Conservation (phyloP, 2,888 invertebrate species). For the Incurvaria masculella region DNA sequence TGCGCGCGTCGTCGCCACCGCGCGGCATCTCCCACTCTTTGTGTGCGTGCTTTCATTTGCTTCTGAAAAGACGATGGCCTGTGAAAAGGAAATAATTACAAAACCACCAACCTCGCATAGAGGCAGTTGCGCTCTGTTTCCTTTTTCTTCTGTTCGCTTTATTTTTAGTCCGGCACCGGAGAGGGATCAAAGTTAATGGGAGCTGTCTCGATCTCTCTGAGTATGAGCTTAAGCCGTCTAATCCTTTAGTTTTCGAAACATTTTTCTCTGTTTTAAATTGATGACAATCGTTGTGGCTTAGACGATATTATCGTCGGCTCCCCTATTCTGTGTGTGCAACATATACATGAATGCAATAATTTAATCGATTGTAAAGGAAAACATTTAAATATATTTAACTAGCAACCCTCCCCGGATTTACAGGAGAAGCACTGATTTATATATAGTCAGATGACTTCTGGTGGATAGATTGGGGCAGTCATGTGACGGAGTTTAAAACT, state of each 20-base stretch:
- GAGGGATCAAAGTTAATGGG: slow-evolving; percentile 2
- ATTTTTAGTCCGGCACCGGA: not conserved
- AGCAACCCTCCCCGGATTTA: too few relatives aligned
- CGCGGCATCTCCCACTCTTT: not conserved
- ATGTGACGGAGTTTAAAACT: too few relatives aligned
- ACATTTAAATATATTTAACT: too few relatives aligned
- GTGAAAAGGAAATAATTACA: slow-evolving; percentile 6
- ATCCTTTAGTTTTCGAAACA: not conserved
- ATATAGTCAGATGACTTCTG: too few relatives aligned
- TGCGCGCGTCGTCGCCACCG: not conserved
- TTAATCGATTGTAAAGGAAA: too few relatives aligned
- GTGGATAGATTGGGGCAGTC: too few relatives aligned
- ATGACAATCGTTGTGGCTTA: not conserved
- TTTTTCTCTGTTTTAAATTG: not conserved
- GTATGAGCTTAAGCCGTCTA: not conserved
- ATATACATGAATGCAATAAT: too few relatives aligned
- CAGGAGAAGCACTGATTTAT: too few relatives aligned
- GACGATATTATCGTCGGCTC: too few relatives aligned
- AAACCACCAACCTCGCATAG: slow-evolving; percentile 1
- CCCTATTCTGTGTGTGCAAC: too few relatives aligned
- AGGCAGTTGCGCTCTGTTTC: not conserved
- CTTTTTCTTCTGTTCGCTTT: slow-evolving; percentile 2
- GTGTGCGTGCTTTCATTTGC: slow-evolving; percentile 2
- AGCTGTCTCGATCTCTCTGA: not conserved
- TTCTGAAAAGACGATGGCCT: slow-evolving; percentile 2